phyloP scores from a whole-genome alignment of 2,113 vertebrate genomes.

The Hypomesus transpacificus region DNA sequence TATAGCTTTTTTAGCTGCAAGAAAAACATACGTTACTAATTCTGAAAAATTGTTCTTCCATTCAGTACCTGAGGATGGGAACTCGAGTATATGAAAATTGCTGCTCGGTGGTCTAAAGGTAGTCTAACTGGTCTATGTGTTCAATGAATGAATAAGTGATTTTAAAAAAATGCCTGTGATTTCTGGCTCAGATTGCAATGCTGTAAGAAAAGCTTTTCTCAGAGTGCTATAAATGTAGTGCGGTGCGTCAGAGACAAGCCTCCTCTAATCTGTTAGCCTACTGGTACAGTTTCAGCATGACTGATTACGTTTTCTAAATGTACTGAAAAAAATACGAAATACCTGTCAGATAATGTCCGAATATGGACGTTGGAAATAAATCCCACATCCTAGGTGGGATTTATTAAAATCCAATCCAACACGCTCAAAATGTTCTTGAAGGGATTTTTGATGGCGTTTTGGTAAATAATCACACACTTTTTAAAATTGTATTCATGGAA shows the following conservation, averaged over 20 bases:
- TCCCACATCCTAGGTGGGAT: too few species aligned
- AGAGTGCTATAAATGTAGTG: background rate
- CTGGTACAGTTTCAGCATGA: too few species aligned
- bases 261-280: background rate
- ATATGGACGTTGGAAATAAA: too few species aligned
- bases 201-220: background rate
- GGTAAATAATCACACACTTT: too few species aligned
- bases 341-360: too few species aligned
- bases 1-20: background rate
- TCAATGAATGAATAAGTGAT: background rate
- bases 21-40: background rate
- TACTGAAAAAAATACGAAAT: too few species aligned
- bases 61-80: constrained; percentile 3
- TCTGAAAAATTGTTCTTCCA: background rate
- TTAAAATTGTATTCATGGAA: too few species aligned
- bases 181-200: background rate
- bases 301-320: too few species aligned
- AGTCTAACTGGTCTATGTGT: background rate
- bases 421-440: too few species aligned
- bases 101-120: background rate
- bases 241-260: background rate
- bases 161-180: background rate
- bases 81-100: background rate
- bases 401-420: too few species aligned
- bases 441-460: too few species aligned